Evolutionary conservation across 2,888 invertebrate genomes (phyloP).

Genomic region (Esperia sulphurella): DNA sequence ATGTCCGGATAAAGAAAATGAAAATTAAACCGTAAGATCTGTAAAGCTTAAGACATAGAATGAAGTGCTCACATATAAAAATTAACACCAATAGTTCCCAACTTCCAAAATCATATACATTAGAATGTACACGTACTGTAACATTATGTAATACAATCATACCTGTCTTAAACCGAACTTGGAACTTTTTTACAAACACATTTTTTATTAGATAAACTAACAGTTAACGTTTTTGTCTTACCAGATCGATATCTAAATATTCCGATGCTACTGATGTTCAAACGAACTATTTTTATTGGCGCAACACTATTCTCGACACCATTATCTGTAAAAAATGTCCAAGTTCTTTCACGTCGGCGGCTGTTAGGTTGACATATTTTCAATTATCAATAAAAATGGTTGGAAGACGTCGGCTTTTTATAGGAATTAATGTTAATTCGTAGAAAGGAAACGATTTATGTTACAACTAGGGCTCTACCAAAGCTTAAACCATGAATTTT

Average conservation of each 20-base stretch:
- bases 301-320: neutral
- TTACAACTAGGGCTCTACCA: no score
- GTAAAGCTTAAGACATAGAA: no score
- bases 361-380: neutral
- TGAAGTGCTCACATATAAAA: no score
- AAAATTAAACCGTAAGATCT: no score
- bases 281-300: constrained; percentile 1
- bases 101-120: neutral
- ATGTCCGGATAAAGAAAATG: no score
- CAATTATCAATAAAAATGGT: neutral
- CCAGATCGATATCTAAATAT: constrained; percentile 2
- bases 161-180: neutral
- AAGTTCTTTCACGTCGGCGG: neutral
- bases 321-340: neutral
- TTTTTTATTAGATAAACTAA: neutral
- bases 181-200: neutral
- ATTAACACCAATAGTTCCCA: no score
- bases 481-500: no score
- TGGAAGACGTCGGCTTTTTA: no score
- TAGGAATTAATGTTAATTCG: no score
- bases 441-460: no score
- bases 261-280: constrained; percentile 3
- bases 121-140: no score
- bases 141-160: no score
- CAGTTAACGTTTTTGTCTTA: constrained; percentile 4